Evolutionary conservation across 2,113 vertebrate genomes (phyloP).

Genomic region (Daboia siamensis): DNA sequence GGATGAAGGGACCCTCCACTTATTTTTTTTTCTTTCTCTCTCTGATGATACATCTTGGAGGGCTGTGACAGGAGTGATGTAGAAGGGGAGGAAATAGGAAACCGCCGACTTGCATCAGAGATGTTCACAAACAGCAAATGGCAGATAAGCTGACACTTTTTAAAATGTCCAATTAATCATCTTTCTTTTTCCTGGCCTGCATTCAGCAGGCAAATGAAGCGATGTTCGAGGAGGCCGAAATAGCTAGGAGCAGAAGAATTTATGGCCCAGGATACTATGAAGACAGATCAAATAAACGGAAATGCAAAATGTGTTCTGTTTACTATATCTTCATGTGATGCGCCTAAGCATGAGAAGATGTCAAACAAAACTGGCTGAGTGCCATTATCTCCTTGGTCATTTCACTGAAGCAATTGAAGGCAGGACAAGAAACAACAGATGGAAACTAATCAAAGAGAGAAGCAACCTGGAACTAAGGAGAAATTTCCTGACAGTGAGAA

Average conservation of each 20-base stretch:
- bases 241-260: background rate
- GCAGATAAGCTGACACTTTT: slow-evolving; percentile 34
- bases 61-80: slow-evolving; percentile 41
- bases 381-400: background rate
- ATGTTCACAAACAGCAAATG: slow-evolving; percentile 23
- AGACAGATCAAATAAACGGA: no score
- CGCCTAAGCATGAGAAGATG: background rate
- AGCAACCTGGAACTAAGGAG: background rate
- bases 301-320: background rate
- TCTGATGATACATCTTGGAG: slow-evolving; percentile 26
- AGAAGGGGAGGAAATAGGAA: slow-evolving; percentile 28
- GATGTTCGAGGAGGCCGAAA: background rate
- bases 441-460: background rate
- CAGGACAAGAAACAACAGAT: background rate
- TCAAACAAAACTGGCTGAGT: background rate
- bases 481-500: background rate
- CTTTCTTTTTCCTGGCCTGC: background rate
- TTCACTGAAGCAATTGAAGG: background rate
- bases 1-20: slow-evolving; percentile 42
- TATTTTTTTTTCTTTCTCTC: slow-evolving; percentile 25
- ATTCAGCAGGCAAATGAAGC: slow-evolving; percentile 21
- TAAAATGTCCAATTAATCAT: slow-evolving; percentile 43
- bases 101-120: slow-evolving; percentile 6
- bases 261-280: background rate
- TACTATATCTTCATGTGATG: background rate